Conservation (phyloP, 2,113 vertebrate genomes). For the Patagioenas fasciata region DNA sequence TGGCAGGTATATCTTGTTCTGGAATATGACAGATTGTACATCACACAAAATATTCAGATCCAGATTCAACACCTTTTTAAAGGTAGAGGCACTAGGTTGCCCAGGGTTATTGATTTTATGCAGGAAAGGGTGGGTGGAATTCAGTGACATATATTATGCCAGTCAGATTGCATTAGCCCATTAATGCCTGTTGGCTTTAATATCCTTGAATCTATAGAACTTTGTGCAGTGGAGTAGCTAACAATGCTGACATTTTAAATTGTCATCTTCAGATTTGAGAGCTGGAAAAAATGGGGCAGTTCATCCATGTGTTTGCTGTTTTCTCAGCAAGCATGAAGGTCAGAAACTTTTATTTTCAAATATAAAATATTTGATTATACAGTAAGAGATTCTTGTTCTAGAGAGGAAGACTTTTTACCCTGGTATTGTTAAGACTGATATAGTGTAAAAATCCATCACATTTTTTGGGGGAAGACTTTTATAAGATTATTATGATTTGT, state of each 20-base stretch:
- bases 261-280: conserved; percentile 16
- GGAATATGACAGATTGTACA: neutral
- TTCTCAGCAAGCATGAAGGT: conserved; percentile 25
- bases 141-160: conserved; percentile 30
- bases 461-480: neutral
- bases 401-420: neutral
- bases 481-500: neutral
- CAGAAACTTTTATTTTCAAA: conserved; percentile 27
- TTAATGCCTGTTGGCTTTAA: conserved; percentile 31
- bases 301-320: neutral
- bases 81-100: neutral
- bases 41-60: neutral
- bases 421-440: neutral
- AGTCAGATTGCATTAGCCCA: conserved; percentile 8
- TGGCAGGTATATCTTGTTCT: neutral
- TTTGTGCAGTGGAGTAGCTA: conserved; percentile 6
- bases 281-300: neutral
- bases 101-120: neutral
- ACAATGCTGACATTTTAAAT: conserved; percentile 50
- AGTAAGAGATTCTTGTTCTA: neutral
- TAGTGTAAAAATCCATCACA: neutral
- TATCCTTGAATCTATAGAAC: conserved; percentile 16
- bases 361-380: neutral
- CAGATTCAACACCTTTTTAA: neutral
- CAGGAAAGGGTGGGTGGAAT: neutral